Evolutionary conservation across 1,140 invertebrate genomes (phyloP).

Genomic region (Bathynomus jamesi): DNA sequence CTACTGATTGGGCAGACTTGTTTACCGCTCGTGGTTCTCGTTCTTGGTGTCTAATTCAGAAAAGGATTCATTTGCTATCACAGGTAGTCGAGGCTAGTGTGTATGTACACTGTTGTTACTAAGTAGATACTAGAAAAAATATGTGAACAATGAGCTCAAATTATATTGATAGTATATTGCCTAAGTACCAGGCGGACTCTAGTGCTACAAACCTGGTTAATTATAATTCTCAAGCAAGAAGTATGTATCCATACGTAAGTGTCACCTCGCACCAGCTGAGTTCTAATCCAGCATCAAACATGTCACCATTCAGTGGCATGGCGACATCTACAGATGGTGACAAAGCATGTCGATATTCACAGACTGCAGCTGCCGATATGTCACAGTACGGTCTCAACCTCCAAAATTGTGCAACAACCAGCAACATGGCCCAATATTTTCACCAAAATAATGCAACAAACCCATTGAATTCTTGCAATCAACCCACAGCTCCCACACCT

Average conservation of each 20-base stretch:
- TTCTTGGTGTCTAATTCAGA: conserved; percentile 38
- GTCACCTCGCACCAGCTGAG: conserved; percentile 60
- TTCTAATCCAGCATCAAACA: conserved; percentile 55
- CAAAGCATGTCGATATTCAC: conserved; percentile 64
- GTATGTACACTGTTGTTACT: conserved; percentile 37
- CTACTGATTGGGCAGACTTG: conserved; percentile 39
- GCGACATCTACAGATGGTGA: conserved; percentile 53
- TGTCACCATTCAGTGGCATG: conserved; percentile 40
- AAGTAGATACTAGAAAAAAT: conserved; percentile 38
- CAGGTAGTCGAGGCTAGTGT: conserved; percentile 38
- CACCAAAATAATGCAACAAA: conserved; percentile 54
- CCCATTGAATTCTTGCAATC: conserved; percentile 51
- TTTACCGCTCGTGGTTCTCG: conserved; percentile 37
- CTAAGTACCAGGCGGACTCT: conserved; percentile 80
- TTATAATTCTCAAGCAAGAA: conserved; percentile 45
- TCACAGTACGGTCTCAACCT: conserved; percentile 53
- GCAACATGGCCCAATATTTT: conserved; percentile 39
- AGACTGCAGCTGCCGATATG: conserved; percentile 49
- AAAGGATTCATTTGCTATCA: conserved; percentile 39
- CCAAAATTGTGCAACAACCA: conserved; percentile 51
- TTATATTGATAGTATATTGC: conserved; percentile 95
- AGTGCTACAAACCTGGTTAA: conserved; percentile 49
- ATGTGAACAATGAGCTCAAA: conserved; percentile 77
- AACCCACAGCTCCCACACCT: conserved; percentile 51
- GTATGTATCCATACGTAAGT: conserved; percentile 60